These are phyloP conservation scores for Zaprionus ghesquierei DNA, from an alignment of 1,140 invertebrate species.

Conservation along the genomic window DNA sequence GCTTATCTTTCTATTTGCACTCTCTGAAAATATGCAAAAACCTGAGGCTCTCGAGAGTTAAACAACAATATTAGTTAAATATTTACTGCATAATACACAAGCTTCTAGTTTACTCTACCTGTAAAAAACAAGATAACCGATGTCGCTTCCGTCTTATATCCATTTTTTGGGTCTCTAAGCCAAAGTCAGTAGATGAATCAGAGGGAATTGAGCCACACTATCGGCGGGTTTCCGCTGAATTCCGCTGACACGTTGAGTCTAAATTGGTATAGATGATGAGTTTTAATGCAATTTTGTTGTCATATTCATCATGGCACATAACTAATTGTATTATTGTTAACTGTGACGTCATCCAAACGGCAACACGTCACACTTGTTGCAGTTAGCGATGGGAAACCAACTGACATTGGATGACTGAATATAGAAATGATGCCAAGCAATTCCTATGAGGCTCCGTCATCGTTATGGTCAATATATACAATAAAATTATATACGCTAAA, in stretches of 20 bases:
- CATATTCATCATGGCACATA: conserved; percentile 53
- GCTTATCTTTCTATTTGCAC: not conserved
- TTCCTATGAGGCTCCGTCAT: conserved; percentile 9
- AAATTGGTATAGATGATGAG: conserved; percentile 21
- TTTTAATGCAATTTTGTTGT: conserved; percentile 41
- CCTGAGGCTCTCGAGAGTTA: not conserved
- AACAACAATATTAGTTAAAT: not conserved
- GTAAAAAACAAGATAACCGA: conserved; percentile 17
- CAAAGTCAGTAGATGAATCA: conserved; percentile 51
- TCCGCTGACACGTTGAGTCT: conserved; percentile 32
- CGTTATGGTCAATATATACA: conserved; percentile 11
- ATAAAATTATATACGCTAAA: not conserved
- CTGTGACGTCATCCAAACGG: conserved; percentile 61
- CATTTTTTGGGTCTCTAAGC: conserved; percentile 6
- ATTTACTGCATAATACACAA: not conserved
- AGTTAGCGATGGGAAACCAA: conserved; percentile 14
- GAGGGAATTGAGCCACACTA: conserved; percentile 23
- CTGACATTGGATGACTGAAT: conserved; percentile 46
- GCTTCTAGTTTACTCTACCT: not conserved
- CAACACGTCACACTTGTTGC: conserved; percentile 49
- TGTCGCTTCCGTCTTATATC: conserved; percentile 47
- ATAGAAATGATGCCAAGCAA: conserved; percentile 59
- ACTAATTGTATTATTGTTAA: conserved; percentile 25
- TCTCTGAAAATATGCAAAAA: not conserved
- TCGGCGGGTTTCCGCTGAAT: conserved; percentile 59